Conservation (phyloP, 92 coral and sea anemone species). For the Porites cylindrica region DNA sequence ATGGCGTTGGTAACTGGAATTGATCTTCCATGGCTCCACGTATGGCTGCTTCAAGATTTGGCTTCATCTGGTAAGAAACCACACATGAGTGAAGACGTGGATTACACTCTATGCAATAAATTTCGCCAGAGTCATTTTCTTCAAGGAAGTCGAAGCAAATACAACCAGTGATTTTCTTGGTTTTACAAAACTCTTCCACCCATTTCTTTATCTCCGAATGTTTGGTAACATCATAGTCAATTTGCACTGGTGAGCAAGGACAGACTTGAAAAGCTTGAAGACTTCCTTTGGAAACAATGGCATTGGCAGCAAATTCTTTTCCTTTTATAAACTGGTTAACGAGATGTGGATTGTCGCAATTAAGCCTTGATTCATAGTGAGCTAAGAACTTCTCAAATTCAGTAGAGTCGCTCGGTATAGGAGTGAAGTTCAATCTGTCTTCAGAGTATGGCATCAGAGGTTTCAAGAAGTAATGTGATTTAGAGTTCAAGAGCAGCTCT, state of each 20-base stretch:
- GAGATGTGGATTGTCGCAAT: conserved; percentile 24
- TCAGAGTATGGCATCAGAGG: conserved; percentile 28
- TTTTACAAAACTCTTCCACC: conserved; percentile 53
- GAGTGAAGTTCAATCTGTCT: conserved; percentile 55
- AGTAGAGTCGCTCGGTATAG: conserved; percentile 39
- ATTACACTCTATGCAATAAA: conserved; percentile 74
- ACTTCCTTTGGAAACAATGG: conserved; percentile 43
- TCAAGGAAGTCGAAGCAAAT: conserved; percentile 62
- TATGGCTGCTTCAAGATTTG: conserved; percentile 54
- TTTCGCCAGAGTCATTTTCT: conserved; percentile 37
- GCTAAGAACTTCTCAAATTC: conserved; percentile 52
- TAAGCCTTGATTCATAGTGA: conserved; percentile 27
- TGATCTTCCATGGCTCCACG: conserved; percentile 56
- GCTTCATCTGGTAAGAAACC: conserved; percentile 37
- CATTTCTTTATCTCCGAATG: conserved; percentile 48
- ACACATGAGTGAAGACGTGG: conserved; percentile 65
- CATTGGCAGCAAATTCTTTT: conserved; percentile 54
- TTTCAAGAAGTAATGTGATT: conserved; percentile 56
- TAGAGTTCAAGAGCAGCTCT: conserved; percentile 17
- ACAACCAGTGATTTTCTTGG: conserved; percentile 59
- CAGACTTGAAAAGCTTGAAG: conserved; percentile 47
- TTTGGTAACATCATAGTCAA: conserved; percentile 47
- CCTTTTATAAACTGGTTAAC: conserved; percentile 62
- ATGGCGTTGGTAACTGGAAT: conserved; percentile 9
- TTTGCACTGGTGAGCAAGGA: conserved; percentile 61